Base-by-base conservation (phyloP, 2,797 vertebrate species). In the Ptychobarbus kaznakovi region DNA sequence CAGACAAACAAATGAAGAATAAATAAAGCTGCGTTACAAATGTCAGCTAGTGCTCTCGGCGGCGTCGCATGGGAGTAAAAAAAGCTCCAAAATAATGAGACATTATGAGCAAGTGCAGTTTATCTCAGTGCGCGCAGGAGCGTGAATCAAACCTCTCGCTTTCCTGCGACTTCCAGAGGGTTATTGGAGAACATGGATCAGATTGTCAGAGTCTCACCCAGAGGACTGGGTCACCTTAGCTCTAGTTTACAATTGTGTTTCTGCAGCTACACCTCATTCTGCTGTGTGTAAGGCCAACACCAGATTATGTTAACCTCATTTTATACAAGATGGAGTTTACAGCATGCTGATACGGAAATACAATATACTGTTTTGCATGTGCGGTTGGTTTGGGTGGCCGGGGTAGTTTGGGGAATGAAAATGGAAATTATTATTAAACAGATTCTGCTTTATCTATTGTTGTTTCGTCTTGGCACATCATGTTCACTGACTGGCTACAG, bases 101-200 rank as follows among this genome's bases (percentile, higher is more conserved):
- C 78, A 81, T 82, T 78, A 80, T 86, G 86, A 76, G 82, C 70
- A 53, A 78, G 78, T 72, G 66, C 38, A 65, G 87, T 69, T 79
- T 76, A 72, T 38, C 53, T 49, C 75, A 77, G 84, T 66, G 75
- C 58, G 46, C 68, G 32, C 63, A n/a, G 44, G 76, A 83, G 75
- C 80, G 81, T 65, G 38, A 72, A 83, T 72, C 69, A 88, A 63
- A 85, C 86, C 77, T 86, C 66, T 40, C 9, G 32, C 35, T 32
- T 83, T 84, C 22, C 72, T n/a, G 28, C 18, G 25, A 80, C 66
- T 83, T 82, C 38, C 79, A 81, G 61, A 46, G 44, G 70, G 83
- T 85, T 89, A 88, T 88, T 88, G 83, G 83, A 84, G 80, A 88
- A 87, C 86, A 89, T 87, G 88, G 90, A 90, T 90, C 82, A 89